Base-by-base conservation (phyloP, 2,797 vertebrate species). In the Lithobates pipiens region DNA sequence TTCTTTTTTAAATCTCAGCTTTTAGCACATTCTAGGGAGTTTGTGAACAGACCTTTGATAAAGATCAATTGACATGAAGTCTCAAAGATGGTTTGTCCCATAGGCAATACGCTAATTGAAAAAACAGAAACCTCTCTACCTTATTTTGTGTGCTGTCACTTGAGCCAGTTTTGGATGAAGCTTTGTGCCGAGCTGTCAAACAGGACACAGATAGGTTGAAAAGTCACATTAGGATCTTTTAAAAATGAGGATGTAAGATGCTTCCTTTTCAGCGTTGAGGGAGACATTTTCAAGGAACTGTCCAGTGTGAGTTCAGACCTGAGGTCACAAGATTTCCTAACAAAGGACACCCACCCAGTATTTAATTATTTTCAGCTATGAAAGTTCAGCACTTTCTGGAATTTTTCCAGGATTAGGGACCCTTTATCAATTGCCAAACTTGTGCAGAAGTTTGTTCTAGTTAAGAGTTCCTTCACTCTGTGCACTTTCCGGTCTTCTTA, bases 401-500 rank as follows among this genome's bases (percentile, higher is more conserved):
- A 89, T 25, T 0, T 21, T 44, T 89, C 80, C 72, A 87, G 8
- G 27, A 39, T 89, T 87, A 85, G 10, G 81, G 77, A 88, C 88
- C 54, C 54, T 92, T 90, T 88, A 85, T 89, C 27, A 27, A 81
- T 83, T 92, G 86, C 87, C 81, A 93, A 91, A 91, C 86, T 83
- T 88, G 54, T 86, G 88, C 79, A 89, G 88, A 90, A 44, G 82
- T 91, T 93, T 93, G 87, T 87, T 82, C 82, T 90, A 70, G 88
- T 90, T 90, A 93, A 91, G 88, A 93, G 90, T 93, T 95, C 90
- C 89, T 94, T 90, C 88, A 70, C 84, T 89, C 23, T 10, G 85
- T 89, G 91, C 88, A 8, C 90, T 85, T 96, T 96, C 93, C 94
- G 96, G 89, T 92, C 76, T 23, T 92, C 88, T 92, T 94, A 90